Evolutionary conservation across 2,888 invertebrate species (phyloP).

Genomic region (Sicus ferrugineus): DNA sequence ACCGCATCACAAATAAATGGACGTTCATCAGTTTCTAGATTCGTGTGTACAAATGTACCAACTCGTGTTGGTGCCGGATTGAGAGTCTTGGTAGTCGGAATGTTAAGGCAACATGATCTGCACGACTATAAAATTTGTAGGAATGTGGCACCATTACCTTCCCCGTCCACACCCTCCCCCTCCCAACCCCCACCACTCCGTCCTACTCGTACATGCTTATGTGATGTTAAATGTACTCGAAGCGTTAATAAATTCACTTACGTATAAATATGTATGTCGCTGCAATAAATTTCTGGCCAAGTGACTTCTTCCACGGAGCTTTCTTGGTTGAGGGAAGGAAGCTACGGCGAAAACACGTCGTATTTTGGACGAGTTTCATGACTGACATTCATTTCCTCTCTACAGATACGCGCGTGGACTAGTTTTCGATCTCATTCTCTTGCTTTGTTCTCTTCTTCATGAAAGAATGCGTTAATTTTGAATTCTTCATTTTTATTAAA

Average conservation of each 20-base stretch:
- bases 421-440: no score
- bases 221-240: constrained; percentile 18
- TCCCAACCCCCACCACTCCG: not conserved
- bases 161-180: not conserved
- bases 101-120: constrained; percentile 12
- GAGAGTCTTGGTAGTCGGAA: not conserved
- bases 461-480: no score
- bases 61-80: not conserved
- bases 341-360: no score
- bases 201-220: not conserved
- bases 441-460: no score
- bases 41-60: not conserved
- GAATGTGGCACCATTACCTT: not conserved
- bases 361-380: no score
- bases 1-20: constrained; percentile 42
- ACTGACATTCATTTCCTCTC: no score
- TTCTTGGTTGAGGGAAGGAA: no score
- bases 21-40: not conserved
- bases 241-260: constrained; percentile 37
- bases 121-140: constrained; percentile 4
- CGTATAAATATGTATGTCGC: constrained; percentile 26
- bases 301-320: constrained; percentile 20
- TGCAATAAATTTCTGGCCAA: constrained; percentile 32
- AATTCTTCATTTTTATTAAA: no score
- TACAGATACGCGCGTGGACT: no score